A percentile compares a stretch with the other conserved stretches of the same genome.
phyloP scores from a whole-genome alignment of 1,140 invertebrate species.

The Fopius arisanus region DNA sequence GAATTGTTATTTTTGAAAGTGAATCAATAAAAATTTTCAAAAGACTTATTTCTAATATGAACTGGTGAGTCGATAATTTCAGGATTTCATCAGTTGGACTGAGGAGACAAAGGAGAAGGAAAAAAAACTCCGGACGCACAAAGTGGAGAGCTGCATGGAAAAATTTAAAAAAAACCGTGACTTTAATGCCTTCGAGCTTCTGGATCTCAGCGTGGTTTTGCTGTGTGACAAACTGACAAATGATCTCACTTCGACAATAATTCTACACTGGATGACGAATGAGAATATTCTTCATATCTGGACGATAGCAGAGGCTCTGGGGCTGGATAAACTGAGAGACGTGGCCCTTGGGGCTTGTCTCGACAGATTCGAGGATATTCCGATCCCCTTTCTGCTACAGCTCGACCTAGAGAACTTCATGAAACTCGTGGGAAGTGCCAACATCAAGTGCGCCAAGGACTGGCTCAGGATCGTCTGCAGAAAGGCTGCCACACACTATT shows the following conservation, averaged over 20 bases:
- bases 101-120: background rate
- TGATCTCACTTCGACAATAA: conserved; percentile 36
- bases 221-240: conserved; percentile 38
- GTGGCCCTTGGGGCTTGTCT: conserved; percentile 40
- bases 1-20: too few species aligned
- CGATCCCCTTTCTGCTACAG: conserved; percentile 28
- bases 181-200: conserved; percentile 32
- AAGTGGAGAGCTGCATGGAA: conserved; percentile 30
- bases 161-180: conserved; percentile 35
- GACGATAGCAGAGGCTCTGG: conserved; percentile 41
- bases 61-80: background rate
- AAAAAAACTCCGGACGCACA: background rate
- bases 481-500: background rate
- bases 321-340: conserved; percentile 32
- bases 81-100: conserved; percentile 48
- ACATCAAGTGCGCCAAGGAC: conserved; percentile 26
- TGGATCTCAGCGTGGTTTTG: conserved; percentile 44
- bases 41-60: too few species aligned
- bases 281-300: conserved; percentile 41
- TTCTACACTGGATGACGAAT: conserved; percentile 30
- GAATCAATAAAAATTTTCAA: too few species aligned
- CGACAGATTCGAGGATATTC: conserved; percentile 43
- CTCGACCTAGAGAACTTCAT: conserved; percentile 32
- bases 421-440: conserved; percentile 41
- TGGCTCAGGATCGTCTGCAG: conserved; percentile 1